Base-by-base conservation (phyloP, 2,113 vertebrate species). In the Polypterus bichir region DNA sequence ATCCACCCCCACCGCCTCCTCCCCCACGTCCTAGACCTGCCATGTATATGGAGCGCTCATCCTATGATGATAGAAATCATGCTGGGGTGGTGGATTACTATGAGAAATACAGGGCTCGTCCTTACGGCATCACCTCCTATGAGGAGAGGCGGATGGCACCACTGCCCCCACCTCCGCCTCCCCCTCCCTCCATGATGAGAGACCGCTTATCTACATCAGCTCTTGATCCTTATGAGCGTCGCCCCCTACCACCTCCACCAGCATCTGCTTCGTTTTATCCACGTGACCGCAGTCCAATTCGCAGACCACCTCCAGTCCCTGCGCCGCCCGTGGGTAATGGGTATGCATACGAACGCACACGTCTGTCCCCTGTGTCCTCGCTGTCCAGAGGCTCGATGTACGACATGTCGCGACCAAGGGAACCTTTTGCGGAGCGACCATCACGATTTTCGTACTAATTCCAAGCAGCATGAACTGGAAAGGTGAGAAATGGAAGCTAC, bases 271-370 rank as follows among this genome's bases (percentile, higher is more conserved):
- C 88, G 46, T 98, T 89, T 86, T 93, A 90, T 66, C 69, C 85
- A 77, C 92, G 93, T 74, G 93, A 96, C 77, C 87, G 93, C 73
- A 97, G 93, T 85, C 93, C 94, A 59, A 85, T 95, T 76, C 91
- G 92, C 71, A 88, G 91, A 75, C 68, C 73, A 3, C 27, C 27
- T 27, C 27, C 27, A 27, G 27, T 27, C 27, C 49, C 49, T 7
- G 82, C 85, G 60, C 80, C 85, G 63, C 66, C 82, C 9, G 87
- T 88, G 62, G 86, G 86, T 65, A 90, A 88, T 72, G 88, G 88
- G 76, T 95, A 88, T 70, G 61, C 83, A 66, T 91, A 86, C 64
- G 93, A 92, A 68, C 89, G 88, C 49, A 86, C 89, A 73, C 88
- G 89, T 69, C 78, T 92, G 66, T 89, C 90, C 67, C 86, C 92